Conservation (phyloP, 2,888 invertebrate genomes). For the Anthrax anthrax region DNA sequence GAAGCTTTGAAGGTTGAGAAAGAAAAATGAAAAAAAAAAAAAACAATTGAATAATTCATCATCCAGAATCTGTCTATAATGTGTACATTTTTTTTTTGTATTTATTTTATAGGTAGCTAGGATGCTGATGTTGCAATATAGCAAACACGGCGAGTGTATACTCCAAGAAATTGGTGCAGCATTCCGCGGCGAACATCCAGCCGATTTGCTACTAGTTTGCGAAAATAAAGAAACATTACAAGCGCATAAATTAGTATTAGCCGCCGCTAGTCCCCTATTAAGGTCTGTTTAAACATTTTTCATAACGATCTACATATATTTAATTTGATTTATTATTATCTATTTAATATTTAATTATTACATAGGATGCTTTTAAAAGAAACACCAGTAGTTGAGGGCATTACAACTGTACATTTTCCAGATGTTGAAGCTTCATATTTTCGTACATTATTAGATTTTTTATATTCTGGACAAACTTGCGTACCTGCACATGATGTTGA, state of each 20-base stretch:
- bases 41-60: too few species aligned
- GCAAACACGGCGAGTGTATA: slow-evolving; percentile 86
- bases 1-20: too few species aligned
- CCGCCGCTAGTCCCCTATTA: slow-evolving; percentile 74
- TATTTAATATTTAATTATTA: slow-evolving; percentile 13
- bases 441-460: slow-evolving; percentile 66
- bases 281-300: slow-evolving; percentile 41
- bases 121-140: slow-evolving; percentile 80
- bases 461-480: slow-evolving; percentile 70
- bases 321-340: not conserved
- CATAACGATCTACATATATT: too few species aligned
- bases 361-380: slow-evolving; percentile 60
- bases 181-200: slow-evolving; percentile 73
- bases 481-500: slow-evolving; percentile 49
- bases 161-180: slow-evolving; percentile 80
- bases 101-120: slow-evolving; percentile 29
- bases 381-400: slow-evolving; percentile 51
- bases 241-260: slow-evolving; percentile 74
- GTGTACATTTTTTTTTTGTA: slow-evolving; percentile 5
- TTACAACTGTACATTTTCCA: slow-evolving; percentile 70
- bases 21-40: too few species aligned
- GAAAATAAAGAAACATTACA: slow-evolving; percentile 68
- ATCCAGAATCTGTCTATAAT: too few species aligned
- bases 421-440: slow-evolving; percentile 68
- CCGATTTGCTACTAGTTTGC: slow-evolving; percentile 74